Base-by-base conservation (phyloP, 2,113 vertebrate genomes). In the Synchiropus splendidus region DNA sequence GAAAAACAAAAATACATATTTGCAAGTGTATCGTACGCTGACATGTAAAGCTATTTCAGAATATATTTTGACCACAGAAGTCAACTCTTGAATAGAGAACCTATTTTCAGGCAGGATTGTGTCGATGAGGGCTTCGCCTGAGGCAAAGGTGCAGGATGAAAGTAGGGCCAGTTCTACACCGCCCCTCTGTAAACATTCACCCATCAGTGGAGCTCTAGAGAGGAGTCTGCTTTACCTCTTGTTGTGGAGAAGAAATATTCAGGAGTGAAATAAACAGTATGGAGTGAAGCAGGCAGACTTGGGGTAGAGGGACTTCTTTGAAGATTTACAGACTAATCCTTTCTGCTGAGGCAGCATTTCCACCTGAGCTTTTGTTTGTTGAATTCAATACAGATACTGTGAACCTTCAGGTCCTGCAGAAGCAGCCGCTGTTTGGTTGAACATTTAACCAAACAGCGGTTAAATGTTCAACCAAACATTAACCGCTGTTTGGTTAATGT, bases 291-390 rank as follows among this genome's bases (percentile, higher is more conserved):
- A 47, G 47, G 51, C 63, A 27, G 61, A 68, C 61, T 58, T 63
- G 17, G 62, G 12, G 27, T 41, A 70, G 53, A 61, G 56, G 48
- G 61, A 52, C 54, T 61, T 72, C 80, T 84, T 83, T 79, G 80
- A 83, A 78, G 80, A 75, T 61, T 79, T 72, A 37, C 54, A 56
- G 40, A 18, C 68, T 82, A 84, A 85, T 83, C 80, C 77, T 52
- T 48, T 64, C 70, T 65, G 61, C 70, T 65, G 61, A 69, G 59
- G 48, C 27, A n/a, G 63, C 48, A 55, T 64, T 65, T 66, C 51
- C 48, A 48, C 58, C 56, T 45, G 56, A 35, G 60, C 64, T 79
- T 80, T 75, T 74, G 66, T 73, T 72, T 83, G 61, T 71, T 71
- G 75, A 79, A 54, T 65, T 60, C 45, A n/a, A n/a, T 39, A 51